These are phyloP conservation scores for Zaprionus inermis DNA, from an alignment of 1,140 invertebrate species.

Conservation along the genomic window DNA sequence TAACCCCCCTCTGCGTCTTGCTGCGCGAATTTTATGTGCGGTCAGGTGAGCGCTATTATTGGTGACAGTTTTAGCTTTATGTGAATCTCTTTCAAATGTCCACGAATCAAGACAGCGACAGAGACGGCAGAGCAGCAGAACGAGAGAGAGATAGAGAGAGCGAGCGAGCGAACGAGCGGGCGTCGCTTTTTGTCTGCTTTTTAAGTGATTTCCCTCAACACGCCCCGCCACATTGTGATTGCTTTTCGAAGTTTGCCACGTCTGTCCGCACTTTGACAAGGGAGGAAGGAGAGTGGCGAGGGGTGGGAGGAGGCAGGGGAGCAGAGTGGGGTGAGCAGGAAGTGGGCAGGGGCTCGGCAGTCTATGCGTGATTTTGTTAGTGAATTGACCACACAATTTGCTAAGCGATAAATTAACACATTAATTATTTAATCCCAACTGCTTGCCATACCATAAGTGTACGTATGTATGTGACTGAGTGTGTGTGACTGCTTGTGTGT, in stretches of 20 bases:
- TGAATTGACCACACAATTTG: conserved; percentile 78
- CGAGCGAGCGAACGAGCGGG: not conserved
- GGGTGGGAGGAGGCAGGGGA: not conserved
- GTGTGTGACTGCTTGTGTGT: not conserved
- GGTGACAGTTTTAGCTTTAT: conserved; percentile 80
- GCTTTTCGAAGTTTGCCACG: conserved; percentile 34
- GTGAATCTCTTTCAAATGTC: conserved; percentile 54
- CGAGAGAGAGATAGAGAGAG: conserved; percentile 1
- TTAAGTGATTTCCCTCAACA: conserved; percentile 71
- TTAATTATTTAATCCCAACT: conserved; percentile 67
- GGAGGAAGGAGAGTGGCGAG: not conserved
- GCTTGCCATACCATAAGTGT: conserved; percentile 2
- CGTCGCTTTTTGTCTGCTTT: conserved; percentile 20
- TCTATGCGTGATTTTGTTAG: conserved; percentile 67
- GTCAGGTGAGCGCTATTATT: conserved; percentile 72
- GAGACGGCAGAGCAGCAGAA: not conserved
- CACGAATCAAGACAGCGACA: conserved; percentile 29
- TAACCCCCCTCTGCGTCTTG: conserved; percentile 12
- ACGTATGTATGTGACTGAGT: conserved; percentile 8
- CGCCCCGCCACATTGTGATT: conserved; percentile 51
- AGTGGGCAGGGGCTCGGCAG: conserved; percentile 10
- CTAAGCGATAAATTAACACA: conserved; percentile 78
- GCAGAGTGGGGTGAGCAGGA: not conserved
- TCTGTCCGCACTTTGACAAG: conserved; percentile 48
- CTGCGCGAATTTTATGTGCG: conserved; percentile 67